Evolutionary conservation across 1,140 invertebrate genomes (phyloP), one percentile per base, ranked within the genome.

Genomic region (Eueides isabella): DNA sequence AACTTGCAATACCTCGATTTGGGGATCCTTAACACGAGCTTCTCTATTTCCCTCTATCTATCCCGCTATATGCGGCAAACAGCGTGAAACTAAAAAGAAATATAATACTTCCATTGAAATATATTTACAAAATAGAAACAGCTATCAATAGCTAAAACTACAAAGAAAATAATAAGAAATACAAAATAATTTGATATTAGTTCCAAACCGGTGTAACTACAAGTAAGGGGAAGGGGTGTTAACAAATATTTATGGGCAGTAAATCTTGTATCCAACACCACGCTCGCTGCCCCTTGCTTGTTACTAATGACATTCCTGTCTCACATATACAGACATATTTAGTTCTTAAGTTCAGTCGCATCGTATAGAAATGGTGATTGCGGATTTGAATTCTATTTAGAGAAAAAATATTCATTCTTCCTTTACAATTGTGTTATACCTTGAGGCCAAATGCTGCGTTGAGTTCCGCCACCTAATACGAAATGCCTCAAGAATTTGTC

Each of bases 261-360:
- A 30, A 69, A 61, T 69, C 67, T 61, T 5, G 26, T 23, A 69
- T 30, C n/a, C 67, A 26, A 69, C 67, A 69, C 67, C 66, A 26
- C 7, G 12, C n/a, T 23, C 29, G 5, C 29, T 31, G 61, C 30
- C 55, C 67, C 44, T 48, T 16, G 28, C 30, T 35, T 26, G 35
- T 38, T 16, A 14, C 33, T 69, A 69, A 33, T 31, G 67, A 35
- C 67, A 33, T 69, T 69, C 30, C 67, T 31, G 16, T 30, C 41
- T 55, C 61, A 63, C 5, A 9, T 63, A 7, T 30, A 30, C 61
- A 63, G 1, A 9, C 30, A 7, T 30, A 30, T 30, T 63, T 31
- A 31, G 30, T 14, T 30, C 16, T 30, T 63, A 30, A 63, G 16
- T 26, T 7, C 7, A 26, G 12, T 30, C 12, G 29, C 19, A 30